Percentiles rank a stretch among this genome's conserved stretches.
phyloP scores from a whole-genome alignment of 2,113 vertebrate species.

The Collichthys lucidus region DNA sequence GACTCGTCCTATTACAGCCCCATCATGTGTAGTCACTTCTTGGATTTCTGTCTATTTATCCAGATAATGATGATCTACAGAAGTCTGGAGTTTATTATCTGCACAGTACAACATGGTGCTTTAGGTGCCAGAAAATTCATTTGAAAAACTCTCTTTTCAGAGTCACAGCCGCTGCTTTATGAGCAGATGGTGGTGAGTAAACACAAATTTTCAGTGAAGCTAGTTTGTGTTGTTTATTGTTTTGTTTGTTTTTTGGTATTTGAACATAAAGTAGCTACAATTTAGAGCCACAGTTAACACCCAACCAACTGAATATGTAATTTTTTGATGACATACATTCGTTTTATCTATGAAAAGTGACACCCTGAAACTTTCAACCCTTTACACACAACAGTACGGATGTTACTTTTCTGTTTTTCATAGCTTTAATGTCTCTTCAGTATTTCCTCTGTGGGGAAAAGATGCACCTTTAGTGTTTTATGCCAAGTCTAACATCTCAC shows the following conservation, averaged over 20 bases:
- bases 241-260: background rate
- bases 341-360: background rate
- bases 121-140: constrained; percentile 13
- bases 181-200: background rate
- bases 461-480: background rate
- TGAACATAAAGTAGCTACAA: background rate
- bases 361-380: background rate
- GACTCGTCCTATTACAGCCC: background rate
- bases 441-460: background rate
- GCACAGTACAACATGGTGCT: background rate
- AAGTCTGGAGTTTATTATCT: constrained; percentile 5
- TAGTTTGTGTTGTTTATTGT: background rate
- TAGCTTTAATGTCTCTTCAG: background rate
- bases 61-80: background rate
- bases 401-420: constrained; percentile 1
- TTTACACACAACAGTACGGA: background rate
- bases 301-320: background rate
- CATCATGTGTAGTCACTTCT: constrained; percentile 12
- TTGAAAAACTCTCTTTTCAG: constrained; percentile 22
- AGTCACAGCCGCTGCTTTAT: background rate
- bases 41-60: background rate
- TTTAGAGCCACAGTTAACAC: background rate
- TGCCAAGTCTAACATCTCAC: background rate
- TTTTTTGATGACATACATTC: background rate
- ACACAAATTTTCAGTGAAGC: background rate